Percentiles rank a stretch among this genome's conserved stretches.
These are phyloP conservation scores for Callosobruchus maculatus DNA, from an alignment of 2,888 invertebrate species.

Conservation along the genomic window DNA sequence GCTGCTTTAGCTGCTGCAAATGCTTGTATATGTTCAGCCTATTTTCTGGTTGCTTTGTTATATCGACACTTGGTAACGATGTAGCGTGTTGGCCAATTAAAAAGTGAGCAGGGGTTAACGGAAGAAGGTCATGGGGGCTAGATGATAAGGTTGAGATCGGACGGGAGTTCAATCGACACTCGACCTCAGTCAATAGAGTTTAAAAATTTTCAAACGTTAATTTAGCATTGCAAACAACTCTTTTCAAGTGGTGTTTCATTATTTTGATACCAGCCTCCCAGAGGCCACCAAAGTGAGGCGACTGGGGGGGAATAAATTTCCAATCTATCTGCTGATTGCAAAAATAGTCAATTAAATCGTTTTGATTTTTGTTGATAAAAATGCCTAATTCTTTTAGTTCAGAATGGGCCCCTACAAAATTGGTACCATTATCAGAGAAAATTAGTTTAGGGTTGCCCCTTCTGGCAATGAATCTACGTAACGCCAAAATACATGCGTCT, in stretches of 20 bases:
- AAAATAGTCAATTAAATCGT: neutral
- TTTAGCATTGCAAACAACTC: conserved; percentile 19
- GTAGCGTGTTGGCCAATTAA: conserved; percentile 9
- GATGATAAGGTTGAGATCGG: conserved; percentile 22
- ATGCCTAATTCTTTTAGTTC: conserved; percentile 6
- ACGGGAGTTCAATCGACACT: conserved; percentile 30
- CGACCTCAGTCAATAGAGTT: conserved; percentile 26
- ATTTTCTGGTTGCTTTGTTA: conserved; percentile 3
- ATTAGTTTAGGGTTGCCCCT: conserved; percentile 23
- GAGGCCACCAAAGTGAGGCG: conserved; percentile 20
- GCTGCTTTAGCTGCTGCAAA: conserved; percentile 3
- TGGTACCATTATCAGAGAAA: conserved; percentile 28
- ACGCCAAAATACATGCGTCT: conserved; percentile 22
- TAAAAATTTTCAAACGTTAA: conserved; percentile 29
- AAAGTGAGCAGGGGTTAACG: conserved; percentile 22
- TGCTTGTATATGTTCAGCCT: conserved; percentile 4
- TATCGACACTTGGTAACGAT: conserved; percentile 6
- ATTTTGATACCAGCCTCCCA: conserved; percentile 17
- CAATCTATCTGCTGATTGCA: conserved; percentile 8
- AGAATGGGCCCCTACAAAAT: conserved; percentile 17
- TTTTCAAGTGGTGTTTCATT: conserved; percentile 12
- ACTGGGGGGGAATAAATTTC: conserved; percentile 17
- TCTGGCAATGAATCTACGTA: conserved; percentile 26
- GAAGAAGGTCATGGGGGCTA: conserved; percentile 14
- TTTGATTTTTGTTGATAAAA: conserved; percentile 5